Evolutionary conservation across 2,797 vertebrate genomes (phyloP).

Genomic region (Anabas testudineus): DNA sequence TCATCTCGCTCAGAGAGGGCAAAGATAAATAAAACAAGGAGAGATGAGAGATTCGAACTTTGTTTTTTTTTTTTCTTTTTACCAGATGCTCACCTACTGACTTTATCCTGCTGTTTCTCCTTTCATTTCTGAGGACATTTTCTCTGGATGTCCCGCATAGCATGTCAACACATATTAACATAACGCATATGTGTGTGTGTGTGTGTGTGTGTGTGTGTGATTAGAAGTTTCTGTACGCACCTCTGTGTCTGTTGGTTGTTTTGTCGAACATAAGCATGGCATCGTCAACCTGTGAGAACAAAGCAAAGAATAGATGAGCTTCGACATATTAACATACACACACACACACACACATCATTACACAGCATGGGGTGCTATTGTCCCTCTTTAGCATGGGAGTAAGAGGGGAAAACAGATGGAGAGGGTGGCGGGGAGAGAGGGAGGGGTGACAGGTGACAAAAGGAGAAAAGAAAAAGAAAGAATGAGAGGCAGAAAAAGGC

Average conservation of each 20-base stretch:
- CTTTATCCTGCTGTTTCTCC: constrained; percentile 31
- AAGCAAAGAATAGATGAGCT: constrained; percentile 75
- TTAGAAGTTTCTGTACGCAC: constrained; percentile 72
- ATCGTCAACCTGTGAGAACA: constrained; percentile 93
- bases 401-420: constrained; percentile 83
- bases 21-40: constrained; percentile 44
- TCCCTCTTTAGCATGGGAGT: constrained; percentile 75
- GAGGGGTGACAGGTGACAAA: constrained; percentile 78
- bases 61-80: neutral
- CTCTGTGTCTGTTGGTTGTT: constrained; percentile 99
- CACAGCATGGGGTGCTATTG: constrained; percentile 84
- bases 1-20: constrained; percentile 33
- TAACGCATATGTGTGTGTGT: constrained; percentile 15
- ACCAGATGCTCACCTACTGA: constrained; percentile 22
- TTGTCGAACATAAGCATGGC: constrained; percentile 99
- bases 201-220: constrained; percentile 23
- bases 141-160: constrained; percentile 10
- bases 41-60: constrained; percentile 7
- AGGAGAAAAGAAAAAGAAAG: constrained; percentile 63
- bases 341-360: constrained; percentile 68
- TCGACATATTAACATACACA: constrained; percentile 58
- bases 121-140: constrained; percentile 22
- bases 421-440: constrained; percentile 65
- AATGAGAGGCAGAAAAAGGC: constrained; percentile 47
- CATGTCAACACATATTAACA: constrained; percentile 33